phyloP scores from a whole-genome alignment of 1,140 invertebrate species.

The Centruroides vittatus region DNA sequence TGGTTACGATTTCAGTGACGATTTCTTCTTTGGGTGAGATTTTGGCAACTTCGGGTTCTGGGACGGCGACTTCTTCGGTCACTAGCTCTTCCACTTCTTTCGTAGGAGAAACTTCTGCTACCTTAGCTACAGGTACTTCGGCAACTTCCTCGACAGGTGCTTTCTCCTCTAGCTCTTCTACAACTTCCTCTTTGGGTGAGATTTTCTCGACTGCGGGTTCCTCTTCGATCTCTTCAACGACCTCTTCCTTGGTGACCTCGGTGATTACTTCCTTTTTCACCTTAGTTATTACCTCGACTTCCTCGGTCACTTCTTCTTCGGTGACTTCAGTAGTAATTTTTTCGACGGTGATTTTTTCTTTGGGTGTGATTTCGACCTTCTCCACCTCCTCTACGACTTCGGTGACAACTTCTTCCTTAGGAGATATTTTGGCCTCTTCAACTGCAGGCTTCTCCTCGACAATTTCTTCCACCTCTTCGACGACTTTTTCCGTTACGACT shows the following conservation, averaged over 20 bases:
- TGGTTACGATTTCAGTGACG: neutral
- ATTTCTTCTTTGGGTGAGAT: too few relatives aligned
- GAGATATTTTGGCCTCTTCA: too few relatives aligned
- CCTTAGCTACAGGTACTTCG: constrained; percentile 22
- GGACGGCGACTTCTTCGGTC: too few relatives aligned
- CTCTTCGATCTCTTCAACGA: constrained; percentile 4
- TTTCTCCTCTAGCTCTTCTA: constrained; percentile 37
- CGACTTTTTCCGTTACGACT: constrained; percentile 19
- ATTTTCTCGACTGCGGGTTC: constrained; percentile 16
- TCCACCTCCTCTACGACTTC: neutral
- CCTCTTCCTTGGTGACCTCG: constrained; percentile 12
- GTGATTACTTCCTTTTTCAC: neutral
- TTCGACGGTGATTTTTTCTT: neutral
- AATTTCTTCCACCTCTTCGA: too few relatives aligned
- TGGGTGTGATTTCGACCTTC: too few relatives aligned
- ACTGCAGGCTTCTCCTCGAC: too few relatives aligned
- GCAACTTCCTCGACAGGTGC: neutral
- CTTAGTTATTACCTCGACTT: neutral
- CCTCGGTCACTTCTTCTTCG: neutral
- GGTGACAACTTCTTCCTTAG: neutral
- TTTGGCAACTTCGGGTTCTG: too few relatives aligned
- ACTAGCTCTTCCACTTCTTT: constrained; percentile 7
- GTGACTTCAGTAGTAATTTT: neutral
- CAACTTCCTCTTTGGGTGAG: constrained; percentile 27
- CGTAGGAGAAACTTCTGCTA: neutral